Evolutionary conservation across 2,888 invertebrate genomes (phyloP), one percentile per base, ranked within the genome.

Genomic region (Lithophane socia): DNA sequence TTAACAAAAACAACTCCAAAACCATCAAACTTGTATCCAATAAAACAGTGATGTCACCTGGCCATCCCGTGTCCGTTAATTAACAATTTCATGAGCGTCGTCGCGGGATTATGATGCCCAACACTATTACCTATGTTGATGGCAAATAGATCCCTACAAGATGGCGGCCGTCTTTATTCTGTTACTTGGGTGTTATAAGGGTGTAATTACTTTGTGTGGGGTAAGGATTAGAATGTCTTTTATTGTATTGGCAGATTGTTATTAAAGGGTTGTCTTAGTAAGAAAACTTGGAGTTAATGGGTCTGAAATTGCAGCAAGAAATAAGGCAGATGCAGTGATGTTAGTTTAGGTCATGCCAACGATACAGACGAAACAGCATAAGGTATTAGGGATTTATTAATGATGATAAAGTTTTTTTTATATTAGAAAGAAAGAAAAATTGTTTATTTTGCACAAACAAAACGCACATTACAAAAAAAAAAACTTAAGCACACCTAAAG

Each of bases 31-130:
- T 65, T 65, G 24, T 78, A 29, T 58, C 61, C 29, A 65, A 78
- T 85, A 77, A 77, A 84, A 65, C 52, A 69, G 68, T 69, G 67
- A 65, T n/a, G 61, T 63, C 65, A 64, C 74, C 75, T 77, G 73
- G 75, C 80, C 84, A 82, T 82, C 75, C 80, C 86, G 82, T 82
- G 87, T 88, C 80, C 85, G 90, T 91, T 93, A 93, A 93, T 93
- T 92, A 93, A 92, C 92, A 91, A 91, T 93, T 94, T 93, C 91
- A 92, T 90, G 93, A 91, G 84, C 87, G 89, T 80, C 84, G 90
- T 87, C 86, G 88, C 84, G 77, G 83, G 84, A 87, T 87, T 89
- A 89, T 84, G 82, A 84, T 77, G 75, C 77, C 80, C 86, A 84
- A 86, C 90, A 88, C 89, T 87, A 90, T 91, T 90, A 92, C 90